These are phyloP conservation scores for Rhagologus leucostigma DNA, from an alignment of 2,113 vertebrate species.

Conservation along the genomic window DNA sequence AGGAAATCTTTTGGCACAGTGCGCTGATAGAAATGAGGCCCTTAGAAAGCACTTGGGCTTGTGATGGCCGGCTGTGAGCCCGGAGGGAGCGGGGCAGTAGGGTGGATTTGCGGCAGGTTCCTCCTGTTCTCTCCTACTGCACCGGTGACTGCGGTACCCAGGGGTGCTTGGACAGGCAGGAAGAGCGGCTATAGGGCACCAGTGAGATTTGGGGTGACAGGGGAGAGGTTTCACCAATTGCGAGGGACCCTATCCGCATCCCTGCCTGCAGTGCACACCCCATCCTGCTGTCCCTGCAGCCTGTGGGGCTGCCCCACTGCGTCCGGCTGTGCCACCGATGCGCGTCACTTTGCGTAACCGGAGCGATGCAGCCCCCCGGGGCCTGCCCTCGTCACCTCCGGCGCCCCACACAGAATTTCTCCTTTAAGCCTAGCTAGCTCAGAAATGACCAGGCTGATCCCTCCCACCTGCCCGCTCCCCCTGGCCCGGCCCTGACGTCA, in stretches of 20 bases:
- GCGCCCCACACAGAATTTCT: background rate
- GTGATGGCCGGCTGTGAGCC: background rate
- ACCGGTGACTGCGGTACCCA: rapidly evolving
- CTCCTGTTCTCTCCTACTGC: background rate
- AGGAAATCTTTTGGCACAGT: background rate
- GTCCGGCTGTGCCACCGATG: background rate
- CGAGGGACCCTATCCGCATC: background rate
- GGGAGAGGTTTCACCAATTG: background rate
- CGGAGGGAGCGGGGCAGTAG: rapidly evolving
- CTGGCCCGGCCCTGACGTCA: conserved; percentile 68
- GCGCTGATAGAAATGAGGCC: background rate
- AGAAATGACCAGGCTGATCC: conserved; percentile 48
- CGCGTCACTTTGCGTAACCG: background rate
- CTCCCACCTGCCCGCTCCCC: conserved; percentile 62
- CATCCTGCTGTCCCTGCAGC: background rate
- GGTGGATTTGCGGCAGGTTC: background rate
- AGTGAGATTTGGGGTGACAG: background rate
- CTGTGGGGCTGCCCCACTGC: background rate
- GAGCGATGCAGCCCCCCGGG: background rate
- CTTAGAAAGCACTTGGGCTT: background rate
- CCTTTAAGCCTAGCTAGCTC: conserved; percentile 62
- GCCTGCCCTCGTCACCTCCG: background rate
- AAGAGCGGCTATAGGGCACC: background rate
- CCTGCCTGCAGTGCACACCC: too few relatives aligned
- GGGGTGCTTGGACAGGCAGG: background rate